These are phyloP conservation scores for Elaphurus davidianus DNA, from an alignment of 2,113 vertebrate species.

Conservation along the genomic window DNA sequence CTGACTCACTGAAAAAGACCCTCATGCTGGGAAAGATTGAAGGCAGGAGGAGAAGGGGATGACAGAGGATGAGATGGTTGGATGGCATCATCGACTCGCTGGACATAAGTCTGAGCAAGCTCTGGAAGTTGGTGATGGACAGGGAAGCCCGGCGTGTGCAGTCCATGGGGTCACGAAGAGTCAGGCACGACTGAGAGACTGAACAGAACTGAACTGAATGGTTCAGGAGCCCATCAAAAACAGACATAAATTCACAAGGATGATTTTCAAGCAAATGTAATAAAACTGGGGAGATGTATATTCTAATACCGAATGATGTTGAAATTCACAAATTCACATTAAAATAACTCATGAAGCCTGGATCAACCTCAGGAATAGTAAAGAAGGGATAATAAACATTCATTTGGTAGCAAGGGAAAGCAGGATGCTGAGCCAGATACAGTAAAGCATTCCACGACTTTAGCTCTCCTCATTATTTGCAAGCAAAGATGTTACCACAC, in stretches of 20 bases:
- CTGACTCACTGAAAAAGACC: not conserved
- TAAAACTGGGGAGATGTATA: not conserved
- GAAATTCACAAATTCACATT: constrained; percentile 10
- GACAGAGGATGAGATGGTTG: not conserved
- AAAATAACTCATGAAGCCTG: constrained; percentile 29
- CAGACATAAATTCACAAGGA: not conserved
- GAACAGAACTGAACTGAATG: not conserved
- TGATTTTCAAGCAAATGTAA: constrained; percentile 10
- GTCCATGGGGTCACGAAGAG: not conserved
- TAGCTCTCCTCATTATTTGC: not conserved
- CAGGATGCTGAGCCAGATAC: fast-evolving
- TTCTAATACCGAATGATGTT: not conserved
- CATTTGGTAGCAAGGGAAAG: not conserved
- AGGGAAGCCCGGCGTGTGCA: fast-evolving
- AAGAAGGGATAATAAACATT: not conserved
- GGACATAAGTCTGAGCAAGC: not conserved
- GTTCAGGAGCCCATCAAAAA: not conserved
- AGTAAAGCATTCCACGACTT: not conserved
- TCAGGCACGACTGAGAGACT: not conserved
- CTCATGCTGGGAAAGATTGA: not conserved
- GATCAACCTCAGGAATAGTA: not conserved
- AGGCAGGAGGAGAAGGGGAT: not conserved
- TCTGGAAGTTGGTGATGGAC: not conserved
- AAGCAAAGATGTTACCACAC: not conserved
- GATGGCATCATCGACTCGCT: not conserved